A percentile compares a stretch with the other conserved stretches of the same genome.
phyloP scores from a whole-genome alignment of 2,888 invertebrate genomes.

The Trichopria drosophilae region DNA sequence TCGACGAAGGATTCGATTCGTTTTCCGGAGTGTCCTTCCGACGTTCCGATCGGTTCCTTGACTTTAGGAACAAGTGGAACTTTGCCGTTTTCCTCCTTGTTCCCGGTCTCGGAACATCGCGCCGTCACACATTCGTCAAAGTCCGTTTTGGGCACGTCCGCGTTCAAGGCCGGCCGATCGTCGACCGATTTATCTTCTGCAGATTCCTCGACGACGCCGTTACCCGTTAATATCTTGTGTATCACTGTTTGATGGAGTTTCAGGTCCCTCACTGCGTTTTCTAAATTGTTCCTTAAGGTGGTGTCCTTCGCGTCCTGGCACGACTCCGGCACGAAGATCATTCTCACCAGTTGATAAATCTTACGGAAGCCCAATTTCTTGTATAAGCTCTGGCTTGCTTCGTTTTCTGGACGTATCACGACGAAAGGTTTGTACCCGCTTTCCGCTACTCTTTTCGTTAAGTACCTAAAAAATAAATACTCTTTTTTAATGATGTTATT shows the following conservation, averaged over 20 bases:
- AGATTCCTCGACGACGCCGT: slow-evolving; percentile 33
- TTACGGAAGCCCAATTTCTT: slow-evolving; percentile 80
- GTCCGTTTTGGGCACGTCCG: slow-evolving; percentile 1
- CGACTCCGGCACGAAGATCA: slow-evolving; percentile 69
- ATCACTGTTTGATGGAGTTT: slow-evolving; percentile 45
- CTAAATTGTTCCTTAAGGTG: slow-evolving; percentile 45
- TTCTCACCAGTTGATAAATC: slow-evolving; percentile 78
- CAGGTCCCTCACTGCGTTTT: slow-evolving; percentile 46
- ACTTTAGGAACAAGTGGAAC: slow-evolving; percentile 34
- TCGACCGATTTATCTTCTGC: slow-evolving; percentile 25
- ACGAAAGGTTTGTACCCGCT: slow-evolving; percentile 83
- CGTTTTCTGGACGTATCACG: slow-evolving; percentile 84
- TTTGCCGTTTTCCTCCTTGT: slow-evolving; percentile 24
- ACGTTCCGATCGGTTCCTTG: slow-evolving; percentile 36
- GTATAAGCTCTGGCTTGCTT: slow-evolving; percentile 82
- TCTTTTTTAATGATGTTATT: not conserved
- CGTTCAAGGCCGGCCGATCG: not conserved
- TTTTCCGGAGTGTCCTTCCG: slow-evolving; percentile 39
- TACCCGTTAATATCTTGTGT: too few relatives aligned
- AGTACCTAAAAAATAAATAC: slow-evolving; percentile 48
- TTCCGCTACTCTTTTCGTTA: slow-evolving; percentile 65
- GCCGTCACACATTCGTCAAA: slow-evolving; percentile 4
- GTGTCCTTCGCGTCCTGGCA: slow-evolving; percentile 44
- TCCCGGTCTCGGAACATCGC: slow-evolving; percentile 31
- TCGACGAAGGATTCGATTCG: slow-evolving; percentile 38